Base-by-base conservation (phyloP, 2,888 invertebrate genomes). In the Drosophila longiperda region DNA sequence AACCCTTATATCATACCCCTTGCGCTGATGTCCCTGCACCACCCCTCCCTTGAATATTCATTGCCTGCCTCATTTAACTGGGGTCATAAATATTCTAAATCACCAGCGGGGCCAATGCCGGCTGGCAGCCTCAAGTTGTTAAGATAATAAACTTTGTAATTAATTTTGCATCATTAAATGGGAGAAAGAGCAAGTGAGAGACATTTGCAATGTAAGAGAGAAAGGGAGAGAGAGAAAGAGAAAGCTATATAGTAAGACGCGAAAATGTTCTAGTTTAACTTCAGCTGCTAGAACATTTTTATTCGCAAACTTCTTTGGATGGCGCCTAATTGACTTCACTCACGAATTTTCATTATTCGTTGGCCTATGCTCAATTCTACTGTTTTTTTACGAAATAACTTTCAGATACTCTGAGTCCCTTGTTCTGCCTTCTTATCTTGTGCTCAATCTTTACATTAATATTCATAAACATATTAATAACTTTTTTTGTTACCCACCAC, bases 131-230 rank as follows among this genome's bases (percentile, higher is more conserved):
- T 78, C 74, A 67, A 90, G 87, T 87, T 90, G 89, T 88, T 88
- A 76, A 89, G 87, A 87, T 87, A 90, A 89, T 87, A 89, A 87
- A 87, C 63, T 90, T 90, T 83, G 87, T 90, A 87, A 87, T 87
- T 87, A 87, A 87, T 87, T 87, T 87, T 81, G 82, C 90, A 90
- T 87, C 89, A 84, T 87, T 90, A 75, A 89, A 77, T 76, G 77
- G 45, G 6, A 48, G 57, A 34, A 8, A 50, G 23, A 34, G 33
- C 45, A 23, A 53, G 11, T 15, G 34, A 29, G n/a, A 36, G 12
- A 26, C 15, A 23, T 15, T 23, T 26, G 42, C 29, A 29, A 29
- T 29, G 29, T 29, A 29, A 36, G 15, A 20, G 6, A 12, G 6
- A 42, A 9, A 12, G 20, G 6, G 3, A 23, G 45, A 49, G 48